A percentile compares a stretch with the other conserved stretches of the same genome.
phyloP scores from a whole-genome alignment of 2,888 invertebrate species.

The Cordilura impudica region DNA sequence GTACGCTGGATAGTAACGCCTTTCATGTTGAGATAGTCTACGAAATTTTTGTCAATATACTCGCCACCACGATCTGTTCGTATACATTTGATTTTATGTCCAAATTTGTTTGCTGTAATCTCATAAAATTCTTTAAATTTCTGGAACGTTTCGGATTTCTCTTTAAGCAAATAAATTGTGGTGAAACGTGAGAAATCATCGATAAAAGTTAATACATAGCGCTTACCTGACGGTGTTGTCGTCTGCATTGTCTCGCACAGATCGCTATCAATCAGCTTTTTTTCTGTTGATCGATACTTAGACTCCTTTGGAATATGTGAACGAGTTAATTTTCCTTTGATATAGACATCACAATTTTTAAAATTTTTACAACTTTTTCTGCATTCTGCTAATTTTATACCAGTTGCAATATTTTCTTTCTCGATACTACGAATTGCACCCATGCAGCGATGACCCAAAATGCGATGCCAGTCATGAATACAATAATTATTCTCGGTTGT shows the following conservation, averaged over 20 bases:
- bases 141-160: constrained; percentile 64
- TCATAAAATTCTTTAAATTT: constrained; percentile 31
- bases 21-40: constrained; percentile 59
- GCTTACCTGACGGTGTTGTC: constrained; percentile 62
- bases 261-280: constrained; percentile 68
- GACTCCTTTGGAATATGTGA: constrained; percentile 66
- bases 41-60: constrained; percentile 62
- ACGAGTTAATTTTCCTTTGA: constrained; percentile 65
- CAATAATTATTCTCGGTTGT: neutral
- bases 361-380: constrained; percentile 35
- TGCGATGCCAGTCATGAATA: constrained; percentile 57
- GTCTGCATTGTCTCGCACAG: constrained; percentile 70
- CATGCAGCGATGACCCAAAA: constrained; percentile 61
- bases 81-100: constrained; percentile 29
- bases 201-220: constrained; percentile 68
- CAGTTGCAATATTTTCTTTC: constrained; percentile 31
- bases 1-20: constrained; percentile 63
- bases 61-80: constrained; percentile 62
- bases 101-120: constrained; percentile 48
- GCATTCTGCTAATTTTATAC: constrained; percentile 54
- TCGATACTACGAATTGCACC: constrained; percentile 46
- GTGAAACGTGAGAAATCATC: constrained; percentile 70
- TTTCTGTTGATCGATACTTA: constrained; percentile 6
- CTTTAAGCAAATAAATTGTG: constrained; percentile 62
- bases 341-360: constrained; percentile 54